Conservation (phyloP, 2,113 vertebrate species). For the Mungos mungo region DNA sequence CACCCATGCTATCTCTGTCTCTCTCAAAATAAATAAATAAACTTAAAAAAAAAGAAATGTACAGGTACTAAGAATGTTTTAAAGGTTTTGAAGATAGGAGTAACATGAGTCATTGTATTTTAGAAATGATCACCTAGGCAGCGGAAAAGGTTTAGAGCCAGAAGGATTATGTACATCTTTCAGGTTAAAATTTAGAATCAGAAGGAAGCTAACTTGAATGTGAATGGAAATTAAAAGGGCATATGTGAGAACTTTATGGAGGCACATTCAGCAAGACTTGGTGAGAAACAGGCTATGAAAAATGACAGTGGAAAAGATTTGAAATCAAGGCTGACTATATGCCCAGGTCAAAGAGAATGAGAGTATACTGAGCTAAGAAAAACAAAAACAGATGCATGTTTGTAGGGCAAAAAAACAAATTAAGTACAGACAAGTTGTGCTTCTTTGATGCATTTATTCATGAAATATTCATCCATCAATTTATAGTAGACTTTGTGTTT, state of each 20-base stretch:
- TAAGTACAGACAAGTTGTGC: neutral
- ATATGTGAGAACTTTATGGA: neutral
- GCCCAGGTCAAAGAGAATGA: neutral
- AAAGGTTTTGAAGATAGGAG: neutral
- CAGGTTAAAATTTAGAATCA: neutral
- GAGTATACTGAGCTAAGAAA: neutral
- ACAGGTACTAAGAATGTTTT: neutral
- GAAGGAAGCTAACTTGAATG: neutral
- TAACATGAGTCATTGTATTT: neutral
- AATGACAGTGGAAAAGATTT: neutral
- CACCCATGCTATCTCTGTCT: too few species aligned
- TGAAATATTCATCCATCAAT: neutral
- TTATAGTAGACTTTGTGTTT: neutral
- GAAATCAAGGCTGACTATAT: neutral
- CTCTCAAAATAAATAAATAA: too few species aligned
- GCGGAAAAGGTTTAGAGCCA: conserved; percentile 12
- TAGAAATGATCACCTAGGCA: neutral
- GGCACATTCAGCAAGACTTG: neutral
- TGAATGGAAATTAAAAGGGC: neutral
- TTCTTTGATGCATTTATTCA: neutral
- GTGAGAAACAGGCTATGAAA: neutral
- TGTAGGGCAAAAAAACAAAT: neutral
- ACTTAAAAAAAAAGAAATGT: too few species aligned
- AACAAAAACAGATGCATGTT: neutral
- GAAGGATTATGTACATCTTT: neutral